phyloP scores from a whole-genome alignment of 2,888 invertebrate species.

The Melinopterus prodromus region DNA sequence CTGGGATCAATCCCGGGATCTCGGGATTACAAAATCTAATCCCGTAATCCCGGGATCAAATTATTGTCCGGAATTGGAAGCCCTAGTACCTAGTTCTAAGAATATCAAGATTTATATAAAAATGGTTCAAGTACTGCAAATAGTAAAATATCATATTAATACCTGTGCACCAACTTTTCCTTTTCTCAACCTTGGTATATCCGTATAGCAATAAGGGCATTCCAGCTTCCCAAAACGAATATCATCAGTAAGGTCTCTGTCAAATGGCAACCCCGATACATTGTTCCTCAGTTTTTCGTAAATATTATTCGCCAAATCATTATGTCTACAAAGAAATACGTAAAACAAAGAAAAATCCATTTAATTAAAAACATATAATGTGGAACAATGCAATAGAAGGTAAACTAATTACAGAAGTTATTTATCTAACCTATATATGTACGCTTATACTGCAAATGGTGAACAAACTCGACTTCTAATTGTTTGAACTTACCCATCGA shows the following conservation, averaged over 20 bases:
- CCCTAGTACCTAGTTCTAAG: too few species aligned
- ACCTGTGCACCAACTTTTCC: slow-evolving; percentile 68
- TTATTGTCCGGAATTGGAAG: too few species aligned
- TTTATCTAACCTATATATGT: too few species aligned
- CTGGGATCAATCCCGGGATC: too few species aligned
- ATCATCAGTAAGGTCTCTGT: slow-evolving; percentile 56
- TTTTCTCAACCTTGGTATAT: slow-evolving; percentile 61
- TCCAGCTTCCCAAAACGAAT: slow-evolving; percentile 55
- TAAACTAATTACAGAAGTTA: too few species aligned
- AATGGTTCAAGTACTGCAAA: background rate
- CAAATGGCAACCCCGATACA: slow-evolving; percentile 57
- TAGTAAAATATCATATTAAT: slow-evolving; percentile 26
- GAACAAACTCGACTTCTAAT: background rate
- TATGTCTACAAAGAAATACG: slow-evolving; percentile 58
- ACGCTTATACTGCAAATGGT: too few species aligned
- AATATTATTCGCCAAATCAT: slow-evolving; percentile 62
- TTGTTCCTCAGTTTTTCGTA: slow-evolving; percentile 57
- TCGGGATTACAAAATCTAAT: too few species aligned
- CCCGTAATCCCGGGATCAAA: too few species aligned
- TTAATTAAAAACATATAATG: slow-evolving; percentile 8
- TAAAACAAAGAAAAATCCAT: background rate
- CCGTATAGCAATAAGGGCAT: slow-evolving; percentile 61
- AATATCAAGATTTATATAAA: background rate
- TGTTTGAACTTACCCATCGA: slow-evolving; percentile 32
- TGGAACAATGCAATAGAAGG: too few species aligned